phyloP scores from a whole-genome alignment of 1,140 invertebrate genomes.

The Camponotus floridanus region DNA sequence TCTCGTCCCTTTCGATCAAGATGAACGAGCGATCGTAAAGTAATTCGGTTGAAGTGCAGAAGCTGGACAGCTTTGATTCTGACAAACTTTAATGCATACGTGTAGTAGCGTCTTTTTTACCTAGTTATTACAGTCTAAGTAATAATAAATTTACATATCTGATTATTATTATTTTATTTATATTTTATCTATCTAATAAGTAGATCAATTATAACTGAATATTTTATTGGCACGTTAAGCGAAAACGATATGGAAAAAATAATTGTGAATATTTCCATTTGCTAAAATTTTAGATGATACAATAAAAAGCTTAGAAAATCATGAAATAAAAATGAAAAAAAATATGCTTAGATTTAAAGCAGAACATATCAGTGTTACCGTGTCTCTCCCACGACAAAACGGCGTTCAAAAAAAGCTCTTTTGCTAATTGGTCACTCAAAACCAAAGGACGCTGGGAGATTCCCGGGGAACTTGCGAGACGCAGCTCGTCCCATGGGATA shows the following conservation, averaged over 20 bases:
- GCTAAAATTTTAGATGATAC: not conserved
- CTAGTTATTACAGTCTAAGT: not conserved
- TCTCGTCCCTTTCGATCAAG: slow-evolving; percentile 44
- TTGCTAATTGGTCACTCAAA: slow-evolving; percentile 72
- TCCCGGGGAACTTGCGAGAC: slow-evolving; percentile 68
- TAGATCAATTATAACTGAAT: not conserved
- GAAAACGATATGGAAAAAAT: not conserved
- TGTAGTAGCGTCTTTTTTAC: not conserved
- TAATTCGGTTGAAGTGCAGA: slow-evolving; percentile 22
- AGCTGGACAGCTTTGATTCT: slow-evolving; percentile 22
- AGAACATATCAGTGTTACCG: not conserved
- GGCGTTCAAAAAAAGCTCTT: slow-evolving; percentile 56
- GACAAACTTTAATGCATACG: slow-evolving; percentile 21
- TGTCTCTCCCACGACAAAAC: slow-evolving; percentile 1
- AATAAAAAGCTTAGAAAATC: not conserved
- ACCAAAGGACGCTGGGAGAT: slow-evolving; percentile 64
- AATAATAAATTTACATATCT: not conserved
- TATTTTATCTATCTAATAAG: not conserved
- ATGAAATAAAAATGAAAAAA: slow-evolving; percentile 41
- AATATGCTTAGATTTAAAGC: not conserved
- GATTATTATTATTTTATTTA: not conserved
- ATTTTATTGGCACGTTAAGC: not conserved
- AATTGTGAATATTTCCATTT: not conserved
- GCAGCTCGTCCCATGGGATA: slow-evolving; percentile 72
- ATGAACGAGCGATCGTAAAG: slow-evolving; percentile 18